Evolutionary conservation across 2,797 vertebrate species (phyloP), one percentile per base, ranked within the genome.

Genomic region (Petrocephalus schoutedeni): DNA sequence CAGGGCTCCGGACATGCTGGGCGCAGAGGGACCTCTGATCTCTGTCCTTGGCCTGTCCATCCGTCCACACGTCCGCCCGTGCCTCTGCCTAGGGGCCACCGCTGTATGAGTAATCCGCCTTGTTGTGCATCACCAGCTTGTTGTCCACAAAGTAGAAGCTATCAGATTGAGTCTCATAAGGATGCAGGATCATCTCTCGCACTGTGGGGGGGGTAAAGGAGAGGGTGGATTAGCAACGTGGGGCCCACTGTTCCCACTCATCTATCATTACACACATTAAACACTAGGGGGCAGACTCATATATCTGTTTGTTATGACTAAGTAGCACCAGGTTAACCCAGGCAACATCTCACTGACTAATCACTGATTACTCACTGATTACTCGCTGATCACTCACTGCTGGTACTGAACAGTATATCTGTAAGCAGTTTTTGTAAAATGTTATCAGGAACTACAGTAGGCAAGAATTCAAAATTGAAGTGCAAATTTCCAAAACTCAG

Each of bases 121-220:
- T 99, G 95, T 99, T 99, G 95, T 99, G 98, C 98, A 99, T 99
- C 94, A 99, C 98, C 91, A 99, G 95, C 94, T 97, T 98, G 96
- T 98, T 98, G 94, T 99, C 97, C 94, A 99, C 98, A 93, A 99
- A 99, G 97, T 99, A 99, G 96, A 99, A 99, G 95, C 98, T 99
- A 97, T 99, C 98, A 54, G 98, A 99, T 94, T 98, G 98, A 0
- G 98, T 99, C 94, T 99, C 97, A 0, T 99, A 99, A 0, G 98
- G 97, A 88, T 98, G 97, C 77, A 97, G 95, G 93, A 98, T 95
- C 98, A 99, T 99, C 93, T 99, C 97, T 49, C 94, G 96, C 94
- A 99, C 98, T 99, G 96, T 3, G 32, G 41, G 45, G n/a, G n/a
- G 64, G 71, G 23, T 2, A 45, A 7, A 2, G 57, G 89, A 57